Base-by-base conservation (phyloP, 2,888 invertebrate species). In the Phorcus lineatus region DNA sequence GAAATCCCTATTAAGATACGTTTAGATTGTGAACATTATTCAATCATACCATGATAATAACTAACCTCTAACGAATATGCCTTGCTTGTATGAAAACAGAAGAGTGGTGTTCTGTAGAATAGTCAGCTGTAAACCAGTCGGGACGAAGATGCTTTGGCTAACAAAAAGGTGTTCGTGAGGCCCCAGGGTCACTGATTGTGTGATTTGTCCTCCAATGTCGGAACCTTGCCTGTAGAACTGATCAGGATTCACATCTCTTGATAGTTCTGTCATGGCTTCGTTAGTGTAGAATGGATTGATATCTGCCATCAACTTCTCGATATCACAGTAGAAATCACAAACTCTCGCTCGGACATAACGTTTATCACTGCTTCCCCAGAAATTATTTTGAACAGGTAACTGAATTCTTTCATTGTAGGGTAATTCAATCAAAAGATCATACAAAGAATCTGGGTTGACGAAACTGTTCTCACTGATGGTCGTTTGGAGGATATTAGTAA, bases 401-500 rank as follows among this genome's bases (percentile, higher is more conserved):
- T 2, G 11, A 4, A 19, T 22, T 24, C n/a, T 40, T 19, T 52
- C 52, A 24, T 24, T 22, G 13, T 22, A 74, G 11, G 47, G n/a
- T 52, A 16, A 1, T 52, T 52, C 52, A 52, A 52, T 52, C 54
- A 76, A 82, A 0, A 85, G 0, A 53, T 81, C 82, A 47, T 80
- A 83, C 16, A 52, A 28, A 40, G 83, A 75, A 2, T 79, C 19
- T 7, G 74, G 53, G 66, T 84, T 85, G 24, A 78, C 76, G 52
- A 85, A 85, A 36, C 80, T 75, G 74, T 85, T 85, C 40, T 81
- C 16, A 11, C 54, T 54, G 11, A 85, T 67, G 22, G 40, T 47
- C 1, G 80, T 78, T 75, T 78, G 17, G n/a, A 24, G 16, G 16
- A 9, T 6, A 13, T 62, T 74, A 22, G 74, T 74, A 17, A 52